Evolutionary conservation across 2,797 vertebrate genomes (phyloP), one percentile per base, ranked within the genome.

Genomic region (Hapalemur alaotrensis): DNA sequence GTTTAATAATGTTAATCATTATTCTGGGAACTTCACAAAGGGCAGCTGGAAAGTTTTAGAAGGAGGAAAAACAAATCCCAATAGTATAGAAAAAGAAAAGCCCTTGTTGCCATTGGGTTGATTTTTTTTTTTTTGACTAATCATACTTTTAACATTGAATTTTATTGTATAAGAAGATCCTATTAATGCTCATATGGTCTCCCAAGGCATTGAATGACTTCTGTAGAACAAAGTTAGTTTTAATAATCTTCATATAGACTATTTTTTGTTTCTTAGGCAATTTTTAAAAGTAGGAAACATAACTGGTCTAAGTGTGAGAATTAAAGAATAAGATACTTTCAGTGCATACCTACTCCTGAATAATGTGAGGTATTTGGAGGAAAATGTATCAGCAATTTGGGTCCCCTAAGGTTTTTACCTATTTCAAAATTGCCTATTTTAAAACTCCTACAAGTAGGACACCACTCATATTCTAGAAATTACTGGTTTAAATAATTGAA

Each of bases 21-120:
- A 96, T 95, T 98, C 88, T 93, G 91, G 97, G 97, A 99, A 99
- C 99, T 99, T 99, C 99, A 99, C 99, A 99, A 99, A 99, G 99
- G 99, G 98, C 98, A 98, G 93, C 79, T 93, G 72, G n/a, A 75
- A 95, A 12, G 18, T 98, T 98, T 96, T 80, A 92, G 59, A 30
- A 70, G 50, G 75, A 94, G 30, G 15, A 38, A 89, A 80, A 82
- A 87, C 23, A 41, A 38, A 81, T 63, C 15, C 75, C 48, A 72
- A 48, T 91, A 43, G 79, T 89, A 86, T 8, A 67, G 59, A 43
- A 82, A 65, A 65, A 84, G 43, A 48, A 85, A 94, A 95, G 96
- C 94, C 97, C 96, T 98, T 97, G 94, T 97, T 98, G 93, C 35
- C 23, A 82, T 94, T 96, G 69, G 67, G 48, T 79, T 97, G 23